Base-by-base conservation (phyloP, 1,140 invertebrate species). In the Psilanteris sp. region DNA sequence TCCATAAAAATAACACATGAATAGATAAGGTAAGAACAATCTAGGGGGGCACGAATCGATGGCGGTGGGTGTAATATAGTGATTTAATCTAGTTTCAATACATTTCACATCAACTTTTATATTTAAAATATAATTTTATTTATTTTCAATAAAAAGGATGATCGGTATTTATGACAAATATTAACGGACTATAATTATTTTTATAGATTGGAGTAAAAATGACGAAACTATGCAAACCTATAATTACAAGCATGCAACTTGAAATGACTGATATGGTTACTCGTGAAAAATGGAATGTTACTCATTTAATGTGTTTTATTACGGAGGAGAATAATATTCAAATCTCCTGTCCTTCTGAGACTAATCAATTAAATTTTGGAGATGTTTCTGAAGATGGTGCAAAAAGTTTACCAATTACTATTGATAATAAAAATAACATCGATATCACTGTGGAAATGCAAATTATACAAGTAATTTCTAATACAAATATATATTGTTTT, bases 281-380 rank as follows among this genome's bases (percentile, higher is more conserved):
- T 1, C 75, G 75, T 29, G 80, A 78, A 18, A 79, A 72, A 36
- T 86, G 79, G 79, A 72, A 46, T 8, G 79, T 85, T 13, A 81
- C 81, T n/a, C 85, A 87, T 26, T 74, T 83, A 24, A 84, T 88
- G 55, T 88, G 83, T 44, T 83, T 88, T 36, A 81, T 85, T 24
- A 80, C 86, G 0, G 84, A 85, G 71, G 79, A 87, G 61, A 57
- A 76, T 16, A 61, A 84, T 20, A 72, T 87, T 10, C 48, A 57
- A 3, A 43, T 88, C 11, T 48, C 46, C n/a, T 31, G 41, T 8
- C 59, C 67, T 1, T 59, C 61, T 13, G 66, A 75, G 11, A 77
- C 81, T 5, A 57, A 78, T 1, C 62, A 79, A 44, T 18, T 86
- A 3, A 37, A 80, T 57, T 88, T 86, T 59, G 66, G 80, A 24